Evolutionary conservation across 2,113 vertebrate species (phyloP).

Genomic region (Mustela nigripes): DNA sequence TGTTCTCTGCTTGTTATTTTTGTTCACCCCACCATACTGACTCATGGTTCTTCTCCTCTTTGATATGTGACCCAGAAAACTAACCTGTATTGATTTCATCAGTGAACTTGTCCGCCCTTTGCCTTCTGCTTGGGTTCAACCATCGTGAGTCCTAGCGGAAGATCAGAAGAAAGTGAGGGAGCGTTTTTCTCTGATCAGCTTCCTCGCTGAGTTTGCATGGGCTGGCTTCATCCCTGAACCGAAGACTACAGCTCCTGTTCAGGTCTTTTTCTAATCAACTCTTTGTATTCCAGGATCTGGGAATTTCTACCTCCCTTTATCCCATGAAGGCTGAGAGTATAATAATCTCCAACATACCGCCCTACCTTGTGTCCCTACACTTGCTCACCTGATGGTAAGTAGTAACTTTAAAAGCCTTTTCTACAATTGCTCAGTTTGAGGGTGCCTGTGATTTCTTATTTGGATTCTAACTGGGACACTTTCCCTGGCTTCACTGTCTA

Average conservation of each 20-base stretch:
- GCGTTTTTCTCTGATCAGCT: background rate
- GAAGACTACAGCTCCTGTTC: background rate
- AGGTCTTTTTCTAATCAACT: background rate
- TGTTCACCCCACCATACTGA: fast-evolving
- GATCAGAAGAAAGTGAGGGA: background rate
- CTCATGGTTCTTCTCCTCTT: background rate
- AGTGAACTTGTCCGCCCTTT: background rate
- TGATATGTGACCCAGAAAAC: background rate
- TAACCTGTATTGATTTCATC: background rate
- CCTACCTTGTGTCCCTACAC: background rate
- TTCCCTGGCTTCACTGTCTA: background rate
- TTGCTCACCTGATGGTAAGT: background rate
- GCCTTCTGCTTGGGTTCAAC: background rate
- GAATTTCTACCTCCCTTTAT: background rate
- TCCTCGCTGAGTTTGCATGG: background rate
- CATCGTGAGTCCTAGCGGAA: background rate
- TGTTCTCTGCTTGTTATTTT: background rate
- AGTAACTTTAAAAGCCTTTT: background rate
- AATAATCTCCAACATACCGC: background rate
- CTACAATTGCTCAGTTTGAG: background rate
- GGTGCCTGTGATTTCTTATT: background rate
- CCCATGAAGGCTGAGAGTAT: background rate
- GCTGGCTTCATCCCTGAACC: background rate
- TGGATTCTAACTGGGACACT: background rate
- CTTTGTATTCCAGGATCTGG: background rate